Base-by-base conservation (phyloP, 2,797 vertebrate genomes). In the Coracias cyanogaster region DNA sequence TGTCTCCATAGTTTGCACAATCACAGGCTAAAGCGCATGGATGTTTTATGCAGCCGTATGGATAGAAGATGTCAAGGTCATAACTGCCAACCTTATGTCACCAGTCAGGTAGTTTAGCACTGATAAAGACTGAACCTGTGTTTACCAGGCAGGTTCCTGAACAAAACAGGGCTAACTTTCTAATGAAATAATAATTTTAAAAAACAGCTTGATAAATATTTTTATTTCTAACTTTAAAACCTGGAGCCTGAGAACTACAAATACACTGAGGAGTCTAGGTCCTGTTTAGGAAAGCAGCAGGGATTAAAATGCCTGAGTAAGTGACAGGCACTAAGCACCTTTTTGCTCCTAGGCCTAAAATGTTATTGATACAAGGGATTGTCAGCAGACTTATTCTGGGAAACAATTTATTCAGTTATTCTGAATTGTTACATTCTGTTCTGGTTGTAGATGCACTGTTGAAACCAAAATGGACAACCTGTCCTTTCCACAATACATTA, bases 251-350 rank as follows among this genome's bases (percentile, higher is more conserved):
- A 82, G 43, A 72, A 49, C 22, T 57, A 43, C 22, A 45, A 60
- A 54, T 39, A 49, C 31, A 9, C 5, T 41, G 35, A 86, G 46
- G 22, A 84, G 31, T 12, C 12, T 31, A 58, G 10, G 7, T 76
- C 66, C 39, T 79, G 39, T n/a, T 79, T 69, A 60, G 54, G 58
- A 82, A 90, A 86, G 41, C 57, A 81, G 26, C 19, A 67, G 25
- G 57, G 41, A 89, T 90, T 92, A 79, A 94, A 94, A 92, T 55
- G 18, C 21, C 65, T 58, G 28, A 74, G 12, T 46, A 88, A 80
- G 60, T 58, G 77, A 66, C 29, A 72, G 29, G 8, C 54, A 61
- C 14, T 19, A 78, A 91, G 15, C 20, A 89, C 31, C 8, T 54
- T 90, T 69, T 78, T 66, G 24, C 33, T 93, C 14, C 37, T 69